Evolutionary conservation across 2,888 invertebrate genomes (phyloP).

Genomic region (Acanthoscelides obtectus): DNA sequence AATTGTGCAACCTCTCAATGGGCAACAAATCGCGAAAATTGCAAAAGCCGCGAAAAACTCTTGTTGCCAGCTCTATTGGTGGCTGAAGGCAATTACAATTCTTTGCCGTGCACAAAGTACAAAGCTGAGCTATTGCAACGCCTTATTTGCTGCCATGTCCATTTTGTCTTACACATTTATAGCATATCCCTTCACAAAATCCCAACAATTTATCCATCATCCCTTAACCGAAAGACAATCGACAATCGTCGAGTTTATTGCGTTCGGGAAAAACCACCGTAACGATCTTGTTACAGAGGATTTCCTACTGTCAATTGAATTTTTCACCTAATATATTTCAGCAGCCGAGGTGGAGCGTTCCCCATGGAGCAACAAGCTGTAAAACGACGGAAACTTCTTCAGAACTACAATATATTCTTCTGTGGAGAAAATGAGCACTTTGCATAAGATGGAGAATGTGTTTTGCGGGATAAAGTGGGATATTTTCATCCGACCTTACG

Average conservation of each 20-base stretch:
- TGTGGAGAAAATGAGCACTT: background rate
- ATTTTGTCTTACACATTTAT: too few species aligned
- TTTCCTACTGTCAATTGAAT: conserved; percentile 34
- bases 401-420: background rate
- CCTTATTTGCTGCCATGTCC: too few species aligned
- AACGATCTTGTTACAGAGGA: conserved; percentile 20
- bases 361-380: background rate
- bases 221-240: background rate
- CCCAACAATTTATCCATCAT: background rate
- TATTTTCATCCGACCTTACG: background rate
- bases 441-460: background rate
- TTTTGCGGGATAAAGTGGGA: background rate
- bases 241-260: background rate
- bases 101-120: too few species aligned
- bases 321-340: conserved; percentile 33
- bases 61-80: too few species aligned
- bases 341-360: background rate
- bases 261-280: background rate
- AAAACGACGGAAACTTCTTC: background rate
- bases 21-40: too few species aligned
- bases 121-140: too few species aligned
- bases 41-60: too few species aligned
- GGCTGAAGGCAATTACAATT: too few species aligned
- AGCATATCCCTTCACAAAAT: too few species aligned
- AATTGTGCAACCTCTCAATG: too few species aligned